A percentile compares a stretch with the other conserved stretches of the same genome.
These are phyloP conservation scores for Saimiri boliviensis DNA, from an alignment of 2,113 vertebrate genomes.

Conservation along the genomic window DNA sequence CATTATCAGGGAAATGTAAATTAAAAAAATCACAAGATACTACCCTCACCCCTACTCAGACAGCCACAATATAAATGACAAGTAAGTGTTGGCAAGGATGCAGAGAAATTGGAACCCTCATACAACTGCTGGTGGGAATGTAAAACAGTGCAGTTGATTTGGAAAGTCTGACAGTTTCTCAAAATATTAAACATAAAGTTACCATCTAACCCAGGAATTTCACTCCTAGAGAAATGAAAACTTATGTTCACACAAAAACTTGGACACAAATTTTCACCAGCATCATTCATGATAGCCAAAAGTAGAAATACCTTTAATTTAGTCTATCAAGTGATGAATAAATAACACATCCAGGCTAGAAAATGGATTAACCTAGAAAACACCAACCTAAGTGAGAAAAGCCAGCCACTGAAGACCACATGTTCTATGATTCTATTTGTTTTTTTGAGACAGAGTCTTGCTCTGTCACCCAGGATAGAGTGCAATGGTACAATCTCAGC, in stretches of 20 bases:
- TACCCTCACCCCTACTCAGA: background rate
- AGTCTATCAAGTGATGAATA: background rate
- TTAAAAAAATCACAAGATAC: background rate
- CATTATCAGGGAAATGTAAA: background rate
- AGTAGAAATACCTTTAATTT: background rate
- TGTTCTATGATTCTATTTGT: background rate
- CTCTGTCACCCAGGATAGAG: too few relatives aligned
- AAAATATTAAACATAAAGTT: background rate
- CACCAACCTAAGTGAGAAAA: background rate
- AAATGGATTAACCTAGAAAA: background rate
- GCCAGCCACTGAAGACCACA: background rate
- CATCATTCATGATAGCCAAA: background rate
- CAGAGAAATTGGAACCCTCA: background rate
- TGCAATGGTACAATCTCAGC: too few relatives aligned
- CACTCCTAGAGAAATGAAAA: background rate
- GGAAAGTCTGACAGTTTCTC: background rate
- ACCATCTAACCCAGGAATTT: slow-evolving; percentile 6
- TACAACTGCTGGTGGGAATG: background rate
- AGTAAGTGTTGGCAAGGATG: background rate
- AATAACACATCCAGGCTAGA: background rate
- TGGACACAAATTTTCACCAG: background rate
- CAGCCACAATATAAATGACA: background rate
- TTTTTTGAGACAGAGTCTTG: too few relatives aligned
- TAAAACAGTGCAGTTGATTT: slow-evolving; percentile 9
- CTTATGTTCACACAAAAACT: background rate